Base-by-base conservation (phyloP, 2,888 invertebrate species). In the Eupsilia transversa region DNA sequence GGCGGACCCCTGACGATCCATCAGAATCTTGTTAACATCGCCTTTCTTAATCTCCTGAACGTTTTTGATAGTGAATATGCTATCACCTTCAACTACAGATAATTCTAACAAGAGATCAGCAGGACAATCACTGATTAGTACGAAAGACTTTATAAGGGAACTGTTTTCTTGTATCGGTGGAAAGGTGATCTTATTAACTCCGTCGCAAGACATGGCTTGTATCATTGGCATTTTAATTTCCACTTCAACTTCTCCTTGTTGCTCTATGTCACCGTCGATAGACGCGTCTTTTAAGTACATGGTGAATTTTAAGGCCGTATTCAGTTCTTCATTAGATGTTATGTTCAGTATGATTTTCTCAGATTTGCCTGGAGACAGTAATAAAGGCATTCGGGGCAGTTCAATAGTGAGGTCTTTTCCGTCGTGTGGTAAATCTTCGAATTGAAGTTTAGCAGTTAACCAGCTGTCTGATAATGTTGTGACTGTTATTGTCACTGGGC, bases 1-100 rank as follows among this genome's bases (percentile, higher is more conserved):
- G 6, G 84, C 73, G 0, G 88, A 88, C 3, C 86, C 90, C 38
- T 92, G 92, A 0, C 91, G 87, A 3, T 95, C 94, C 88, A 92
- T 89, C 64, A 95, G 78, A 3, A 93, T 93, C 74, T 94, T 95
- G 76, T 93, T 94, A 1, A 96, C 92, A 72, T 96, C 96, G 27
- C 81, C 82, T 78, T 94, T 95, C 74, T 90, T 94, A 72, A 96
- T 94, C 79, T 96, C 96, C 63, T 95, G 95, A 33, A 95, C 93
- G 49, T 87, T 93, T 73, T 90, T 94, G 4, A 96, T 95, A 6
- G 89, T 82, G 73, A 96, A 96, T 65, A 93, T 86, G 64, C 87
- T 92, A 0, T 93, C 93, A 0, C 93, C 92, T 72, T 94, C 94
- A 0, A 87, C 87, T 1, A 96, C 84, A 0, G 93, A 92, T 30